Evolutionary conservation across 2,113 vertebrate species (phyloP), one percentile per base, ranked within the genome.

Genomic region (Amphiprion percula): DNA sequence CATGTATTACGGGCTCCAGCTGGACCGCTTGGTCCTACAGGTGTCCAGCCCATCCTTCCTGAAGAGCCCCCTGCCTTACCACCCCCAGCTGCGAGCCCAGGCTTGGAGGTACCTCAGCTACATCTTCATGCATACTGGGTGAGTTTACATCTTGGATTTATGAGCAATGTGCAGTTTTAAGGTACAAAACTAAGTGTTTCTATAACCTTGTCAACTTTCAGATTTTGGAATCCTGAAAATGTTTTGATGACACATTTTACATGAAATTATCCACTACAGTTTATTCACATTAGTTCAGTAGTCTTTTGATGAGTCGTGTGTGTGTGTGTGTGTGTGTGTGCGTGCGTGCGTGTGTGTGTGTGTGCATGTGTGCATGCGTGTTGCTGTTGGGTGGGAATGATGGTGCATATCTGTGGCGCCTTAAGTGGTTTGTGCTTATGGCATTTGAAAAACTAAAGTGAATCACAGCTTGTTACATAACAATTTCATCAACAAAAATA

Each of bases 121-220:
- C 92, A 95, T 97, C 90, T 98, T 99, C 95, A 97, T 99, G 98
- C 98, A 99, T 19, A 96, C 98, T 2, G 98, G 98, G 98, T 99
- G 90, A 97, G 97, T 96, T 68, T 19, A 37, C 54, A 55, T 73
- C 23, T 14, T 4, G 46, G 8, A 47, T 70, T 68, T 37, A 59
- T 37, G 6, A 52, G n/a, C 33, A 49, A 5, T 49, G 15, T 21
- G 17, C 8, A 19, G 19, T 52, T n/a, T 21, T 8, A 19, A 17
- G 49, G 1, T 17, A 19, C 16, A 50, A 15, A 19, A 19, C 4
- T 0, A n/a, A 50, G 23, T n/a, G 60, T 74, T 19, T 74, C 9
- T 11, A 5, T 62, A n/a, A 26, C 17, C 11, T 24, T 23, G 8
- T 68, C 53, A 70, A 24, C 10, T 10, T 50, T 21, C 7, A n/a